A percentile compares a stretch with the other conserved stretches of the same genome.
These are phyloP conservation scores for Petrosia ficiformis DNA, from an alignment of 37 sponge, comb jelly and placozoan genomes.

Conservation along the genomic window DNA sequence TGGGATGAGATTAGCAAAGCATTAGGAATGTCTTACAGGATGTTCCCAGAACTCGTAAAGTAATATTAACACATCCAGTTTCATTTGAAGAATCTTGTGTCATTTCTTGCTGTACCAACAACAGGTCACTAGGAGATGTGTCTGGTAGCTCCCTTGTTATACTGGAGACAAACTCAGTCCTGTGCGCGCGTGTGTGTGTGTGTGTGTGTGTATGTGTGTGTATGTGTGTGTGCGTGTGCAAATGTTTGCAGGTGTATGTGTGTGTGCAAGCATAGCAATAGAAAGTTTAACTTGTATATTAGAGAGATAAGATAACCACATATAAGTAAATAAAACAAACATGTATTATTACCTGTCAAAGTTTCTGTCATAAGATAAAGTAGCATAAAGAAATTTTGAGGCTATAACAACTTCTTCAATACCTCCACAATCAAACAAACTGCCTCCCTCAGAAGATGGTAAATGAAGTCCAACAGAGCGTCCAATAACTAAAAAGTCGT, in stretches of 20 bases:
- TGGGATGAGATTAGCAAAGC: no score
- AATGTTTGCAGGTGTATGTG: no score
- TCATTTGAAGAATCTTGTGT: not conserved
- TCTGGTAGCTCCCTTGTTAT: not conserved
- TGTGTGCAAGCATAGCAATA: no score
- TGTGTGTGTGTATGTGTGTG: no score
- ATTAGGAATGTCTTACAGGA: not conserved
- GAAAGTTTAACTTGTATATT: no score
- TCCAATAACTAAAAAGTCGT: conserved; percentile 35
- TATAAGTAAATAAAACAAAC: not conserved
- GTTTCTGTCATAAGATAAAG: not conserved
- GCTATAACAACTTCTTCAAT: not conserved
- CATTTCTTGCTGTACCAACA: not conserved
- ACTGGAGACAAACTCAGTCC: not conserved
- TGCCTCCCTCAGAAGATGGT: not conserved
- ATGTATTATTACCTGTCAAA: not conserved
- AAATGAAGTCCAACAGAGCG: conserved; percentile 56
- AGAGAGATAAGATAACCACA: no score
- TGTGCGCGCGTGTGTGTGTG: no score
- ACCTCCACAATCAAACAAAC: conserved; percentile 37
- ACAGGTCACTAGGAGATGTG: not conserved
- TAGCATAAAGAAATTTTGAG: not conserved
- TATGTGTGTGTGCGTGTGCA: no score
- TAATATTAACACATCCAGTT: not conserved
- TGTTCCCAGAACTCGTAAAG: not conserved